Percentiles rank a stretch among this genome's conserved stretches.
phyloP scores from a whole-genome alignment of 2,797 vertebrate genomes.

The Lemur catta region DNA sequence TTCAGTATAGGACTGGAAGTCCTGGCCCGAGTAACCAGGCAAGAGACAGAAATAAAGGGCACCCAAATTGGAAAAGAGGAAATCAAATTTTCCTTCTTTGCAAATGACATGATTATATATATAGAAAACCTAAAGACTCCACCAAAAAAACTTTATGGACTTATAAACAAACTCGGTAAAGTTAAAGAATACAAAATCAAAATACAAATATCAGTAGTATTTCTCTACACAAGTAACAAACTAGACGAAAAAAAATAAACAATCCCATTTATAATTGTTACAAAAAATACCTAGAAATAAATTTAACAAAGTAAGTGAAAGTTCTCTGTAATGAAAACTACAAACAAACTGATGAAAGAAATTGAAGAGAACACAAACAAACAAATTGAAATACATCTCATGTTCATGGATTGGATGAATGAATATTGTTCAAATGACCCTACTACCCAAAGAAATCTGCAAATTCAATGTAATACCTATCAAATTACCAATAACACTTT shows the following conservation, averaged over 20 bases:
- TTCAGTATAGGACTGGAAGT: neutral
- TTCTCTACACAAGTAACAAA: neutral
- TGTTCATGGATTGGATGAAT: neutral
- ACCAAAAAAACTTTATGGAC: neutral
- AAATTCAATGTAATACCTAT: neutral
- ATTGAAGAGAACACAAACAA: neutral
- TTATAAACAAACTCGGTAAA: neutral
- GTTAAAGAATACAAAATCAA: neutral
- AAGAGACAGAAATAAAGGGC: neutral
- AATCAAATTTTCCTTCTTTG: neutral
- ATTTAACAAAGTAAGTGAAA: neutral
- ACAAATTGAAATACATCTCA: neutral
- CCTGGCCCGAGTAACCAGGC: no score
- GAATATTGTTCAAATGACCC: neutral
- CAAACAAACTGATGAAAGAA: neutral
- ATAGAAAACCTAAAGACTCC: neutral
- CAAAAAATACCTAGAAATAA: neutral
- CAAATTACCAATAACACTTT: neutral
- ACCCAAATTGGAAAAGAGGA: neutral
- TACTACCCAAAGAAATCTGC: neutral
- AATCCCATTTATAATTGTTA: neutral
- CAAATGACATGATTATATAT: neutral
- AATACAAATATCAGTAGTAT: neutral
- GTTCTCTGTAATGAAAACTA: neutral
- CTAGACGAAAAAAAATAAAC: neutral